A percentile compares a stretch with the other conserved stretches of the same genome.
Conservation (phyloP, 2,888 invertebrate species). For the Eulithis prunata region DNA sequence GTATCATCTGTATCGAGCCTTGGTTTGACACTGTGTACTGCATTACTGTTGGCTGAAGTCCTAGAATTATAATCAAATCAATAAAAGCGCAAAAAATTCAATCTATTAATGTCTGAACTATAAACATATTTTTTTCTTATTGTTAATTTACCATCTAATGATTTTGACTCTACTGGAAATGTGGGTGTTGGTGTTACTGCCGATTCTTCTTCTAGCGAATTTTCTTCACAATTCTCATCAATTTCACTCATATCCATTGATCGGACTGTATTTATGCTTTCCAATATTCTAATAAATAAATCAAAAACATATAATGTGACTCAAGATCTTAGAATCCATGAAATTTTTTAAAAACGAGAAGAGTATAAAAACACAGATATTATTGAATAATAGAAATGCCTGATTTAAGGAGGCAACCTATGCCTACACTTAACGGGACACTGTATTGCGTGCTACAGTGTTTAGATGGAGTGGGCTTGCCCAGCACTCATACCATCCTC, state of each 20-base stretch:
- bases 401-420: no score
- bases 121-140: no score
- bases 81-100: no score
- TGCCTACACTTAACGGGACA: no score
- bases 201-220: slow-evolving; percentile 2
- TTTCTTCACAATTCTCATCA: slow-evolving; percentile 20
- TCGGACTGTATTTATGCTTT: slow-evolving; percentile 14
- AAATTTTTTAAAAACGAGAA: no score
- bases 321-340: no score
- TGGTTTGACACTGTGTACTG: slow-evolving; percentile 79
- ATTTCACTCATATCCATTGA: slow-evolving; percentile 19
- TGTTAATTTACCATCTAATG: slow-evolving; percentile 4
- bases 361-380: no score
- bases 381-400: no score
- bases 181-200: background rate
- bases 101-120: background rate
- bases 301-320: background rate
- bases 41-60: slow-evolving; percentile 41
- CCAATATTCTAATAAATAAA: slow-evolving; percentile 8
- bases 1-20: slow-evolving; percentile 75
- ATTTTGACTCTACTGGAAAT: background rate
- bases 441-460: no score
- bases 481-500: no score
- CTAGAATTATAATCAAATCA: background rate
- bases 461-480: no score